Evolutionary conservation across 2,797 vertebrate genomes (phyloP).

Genomic region (Sebastes elongatus): DNA sequence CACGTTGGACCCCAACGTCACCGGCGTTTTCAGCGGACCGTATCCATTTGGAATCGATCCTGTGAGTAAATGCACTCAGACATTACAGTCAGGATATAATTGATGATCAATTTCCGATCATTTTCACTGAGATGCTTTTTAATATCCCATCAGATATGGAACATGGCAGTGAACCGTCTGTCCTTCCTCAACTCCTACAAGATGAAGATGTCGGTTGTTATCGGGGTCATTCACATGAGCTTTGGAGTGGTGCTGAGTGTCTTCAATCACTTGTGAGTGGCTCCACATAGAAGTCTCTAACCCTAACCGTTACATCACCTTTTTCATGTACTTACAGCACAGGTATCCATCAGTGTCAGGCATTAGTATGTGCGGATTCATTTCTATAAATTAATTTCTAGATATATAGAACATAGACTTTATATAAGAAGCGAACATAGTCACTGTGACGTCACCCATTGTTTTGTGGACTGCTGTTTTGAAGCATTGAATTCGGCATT

Average conservation of each 20-base stretch:
- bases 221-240: slow-evolving; percentile 94
- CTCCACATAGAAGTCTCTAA: not conserved
- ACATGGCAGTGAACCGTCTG: slow-evolving; percentile 94
- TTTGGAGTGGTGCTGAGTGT: slow-evolving; percentile 93
- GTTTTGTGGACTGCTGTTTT: no score
- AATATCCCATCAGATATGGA: slow-evolving; percentile 90
- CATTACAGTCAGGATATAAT: not conserved
- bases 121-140: slow-evolving; percentile 30
- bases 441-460: no score
- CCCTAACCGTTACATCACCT: not conserved
- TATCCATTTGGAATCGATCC: slow-evolving; percentile 97
- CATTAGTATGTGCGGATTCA: not conserved
- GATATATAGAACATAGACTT: no score
- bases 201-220: slow-evolving; percentile 98
- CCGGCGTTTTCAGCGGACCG: slow-evolving; percentile 90
- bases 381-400: no score
- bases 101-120: not conserved
- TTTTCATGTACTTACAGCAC: not conserved
- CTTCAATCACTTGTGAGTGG: slow-evolving; percentile 95
- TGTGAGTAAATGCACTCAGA: slow-evolving; percentile 79
- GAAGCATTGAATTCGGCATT: no score
- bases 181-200: slow-evolving; percentile 98
- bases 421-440: no score
- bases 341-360: not conserved
- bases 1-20: slow-evolving; percentile 89